These are phyloP conservation scores for Oscheius sp. DNA, from an alignment of 2,888 invertebrate species.

Conservation along the genomic window DNA sequence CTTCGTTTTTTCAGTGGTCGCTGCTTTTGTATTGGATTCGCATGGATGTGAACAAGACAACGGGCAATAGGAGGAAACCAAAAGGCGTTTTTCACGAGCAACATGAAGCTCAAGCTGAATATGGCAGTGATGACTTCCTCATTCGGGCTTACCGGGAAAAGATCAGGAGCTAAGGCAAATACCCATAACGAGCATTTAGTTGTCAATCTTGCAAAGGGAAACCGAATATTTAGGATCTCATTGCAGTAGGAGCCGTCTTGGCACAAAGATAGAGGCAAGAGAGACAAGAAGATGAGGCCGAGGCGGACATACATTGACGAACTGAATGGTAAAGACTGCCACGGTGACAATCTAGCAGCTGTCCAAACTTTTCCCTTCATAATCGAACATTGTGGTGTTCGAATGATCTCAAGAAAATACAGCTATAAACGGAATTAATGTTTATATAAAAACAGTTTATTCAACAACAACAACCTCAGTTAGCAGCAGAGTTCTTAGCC, in stretches of 20 bases:
- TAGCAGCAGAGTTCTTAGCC: slow-evolving; percentile 57
- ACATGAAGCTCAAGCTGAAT: background rate
- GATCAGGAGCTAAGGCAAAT: slow-evolving; percentile 18
- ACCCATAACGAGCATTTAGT: slow-evolving; percentile 26
- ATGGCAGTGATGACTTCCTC: no score
- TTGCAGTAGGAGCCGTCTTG: slow-evolving; percentile 22
- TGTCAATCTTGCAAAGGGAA: background rate
- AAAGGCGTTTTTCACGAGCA: background rate
- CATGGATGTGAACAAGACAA: slow-evolving; percentile 9
- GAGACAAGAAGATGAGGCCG: background rate
- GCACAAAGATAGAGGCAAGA: background rate
- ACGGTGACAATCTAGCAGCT: no score
- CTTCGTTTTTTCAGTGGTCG: no score
- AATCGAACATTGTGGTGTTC: background rate
- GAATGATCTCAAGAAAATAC: background rate
- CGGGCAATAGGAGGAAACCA: slow-evolving; percentile 11
- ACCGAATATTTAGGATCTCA: slow-evolving; percentile 11
- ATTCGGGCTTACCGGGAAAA: slow-evolving; percentile 26
- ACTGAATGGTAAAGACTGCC: background rate
- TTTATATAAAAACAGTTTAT: slow-evolving; percentile 35
- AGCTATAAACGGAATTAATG: background rate
- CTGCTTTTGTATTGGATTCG: background rate
- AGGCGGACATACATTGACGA: background rate
- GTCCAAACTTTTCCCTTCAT: no score
- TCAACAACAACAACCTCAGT: slow-evolving; percentile 51